A percentile compares a stretch with the other conserved stretches of the same genome.
These are phyloP conservation scores for Melanotaenia trifasciata DNA, from an alignment of 2,797 vertebrate species.

Conservation along the genomic window DNA sequence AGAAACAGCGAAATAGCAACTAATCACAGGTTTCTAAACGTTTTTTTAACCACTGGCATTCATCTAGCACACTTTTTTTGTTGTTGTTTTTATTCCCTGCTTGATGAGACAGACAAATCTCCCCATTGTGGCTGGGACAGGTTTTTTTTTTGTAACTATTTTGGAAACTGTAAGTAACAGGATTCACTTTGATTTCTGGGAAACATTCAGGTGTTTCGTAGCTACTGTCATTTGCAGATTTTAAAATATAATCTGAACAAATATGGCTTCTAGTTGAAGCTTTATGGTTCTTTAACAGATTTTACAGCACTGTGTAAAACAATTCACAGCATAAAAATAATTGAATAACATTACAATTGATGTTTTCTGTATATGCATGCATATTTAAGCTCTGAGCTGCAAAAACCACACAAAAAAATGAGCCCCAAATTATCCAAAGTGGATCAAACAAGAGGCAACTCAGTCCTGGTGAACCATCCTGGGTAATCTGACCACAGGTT, in stretches of 20 bases:
- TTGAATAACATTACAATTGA: neutral
- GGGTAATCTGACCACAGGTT: neutral
- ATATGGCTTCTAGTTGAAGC: neutral
- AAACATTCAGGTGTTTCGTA: neutral
- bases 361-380: neutral
- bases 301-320: neutral
- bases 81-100: neutral
- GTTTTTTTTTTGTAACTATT: too few species aligned
- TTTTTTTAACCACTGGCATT: neutral
- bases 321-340: neutral
- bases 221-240: neutral
- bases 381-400: neutral
- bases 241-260: neutral
- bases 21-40: neutral
- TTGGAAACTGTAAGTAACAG: too few species aligned
- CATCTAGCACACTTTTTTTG: neutral
- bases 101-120: too few species aligned
- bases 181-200: neutral
- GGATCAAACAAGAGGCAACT: neutral
- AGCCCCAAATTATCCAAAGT: constrained; percentile 22
- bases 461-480: neutral
- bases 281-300: neutral
- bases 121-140: too few species aligned
- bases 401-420: constrained; percentile 25
- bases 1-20: neutral